Conservation (phyloP, 2,113 vertebrate genomes). For the Dolichotis patagonum region DNA sequence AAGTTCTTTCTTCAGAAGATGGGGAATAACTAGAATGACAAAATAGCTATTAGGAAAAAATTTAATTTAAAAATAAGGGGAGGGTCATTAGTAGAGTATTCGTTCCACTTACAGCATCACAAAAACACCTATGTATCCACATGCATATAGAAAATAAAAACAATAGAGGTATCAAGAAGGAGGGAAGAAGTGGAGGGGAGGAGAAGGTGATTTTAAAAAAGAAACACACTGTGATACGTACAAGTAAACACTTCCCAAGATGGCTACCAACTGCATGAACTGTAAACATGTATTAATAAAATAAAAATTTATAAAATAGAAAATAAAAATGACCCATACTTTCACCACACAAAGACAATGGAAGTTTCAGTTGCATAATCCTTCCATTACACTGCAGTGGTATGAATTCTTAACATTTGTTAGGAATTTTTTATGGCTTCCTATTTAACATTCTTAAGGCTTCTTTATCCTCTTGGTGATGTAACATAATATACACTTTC, state of each 20-base stretch:
- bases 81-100: not conserved
- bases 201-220: not conserved
- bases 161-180: not conserved
- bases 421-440: not conserved
- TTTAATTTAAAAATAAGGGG: not conserved
- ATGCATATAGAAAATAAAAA: not conserved
- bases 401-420: not conserved
- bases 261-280: not conserved
- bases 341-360: not conserved
- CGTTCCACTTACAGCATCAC: not conserved
- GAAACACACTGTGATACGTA: not conserved
- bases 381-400: not conserved
- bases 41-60: not conserved
- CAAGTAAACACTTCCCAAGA: not conserved
- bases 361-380: not conserved
- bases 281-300: not conserved
- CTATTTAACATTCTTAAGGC: not conserved
- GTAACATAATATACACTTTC: not conserved
- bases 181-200: not conserved
- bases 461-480: not conserved
- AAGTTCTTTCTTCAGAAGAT: not conserved
- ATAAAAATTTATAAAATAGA: not conserved
- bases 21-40: not conserved
- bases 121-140: not conserved
- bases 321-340: not conserved